Evolutionary conservation across 1,140 invertebrate genomes (phyloP), one percentile per base, ranked within the genome.

Genomic region (Diorhabda elongata): DNA sequence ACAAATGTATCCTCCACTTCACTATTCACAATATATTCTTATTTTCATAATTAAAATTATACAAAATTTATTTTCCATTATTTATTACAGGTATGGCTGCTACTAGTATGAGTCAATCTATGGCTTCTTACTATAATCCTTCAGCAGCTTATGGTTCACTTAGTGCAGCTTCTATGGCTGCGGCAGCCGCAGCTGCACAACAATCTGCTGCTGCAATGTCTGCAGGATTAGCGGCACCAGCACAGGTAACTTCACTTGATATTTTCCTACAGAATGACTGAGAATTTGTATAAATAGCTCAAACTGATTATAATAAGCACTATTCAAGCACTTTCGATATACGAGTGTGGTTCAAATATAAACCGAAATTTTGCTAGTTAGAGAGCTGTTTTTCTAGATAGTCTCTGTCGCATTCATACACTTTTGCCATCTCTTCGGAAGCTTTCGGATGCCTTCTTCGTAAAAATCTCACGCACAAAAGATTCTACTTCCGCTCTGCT

Each of bases 81-180:
- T 69, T 70, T 72, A 62, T 80, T 81, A 5, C 77, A 88, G 87
- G 86, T 62, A 87, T 88, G 84, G 83, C 86, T 5, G 84, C 85
- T 2, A 81, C 78, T 58, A 83, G 84, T 69, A 88, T 89, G 84
- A 83, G 84, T 47, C 86, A 87, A 76, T 83, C 84, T 44, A 87
- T 88, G 85, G 83, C 85, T 5, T 84, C 85, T 9, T 89, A 88
- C 72, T 89, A 89, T 76, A 83, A 83, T 68, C 86, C 86, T 58
- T 85, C 85, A 52, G 86, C 86, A n/a, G 86, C 87, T 44, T 89
- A 88, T 71, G 85, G 87, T 47, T 85, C 87, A 3, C 76, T 89
- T 6, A 87, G 85, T 57, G 85, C 87, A 11, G 86, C 87, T 3
- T 87, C 85, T 60, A 88, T 88, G 85, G 87, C 87, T 59, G 87